Conservation (phyloP, 2,113 vertebrate species). For the Epinephelus fuscoguttatus region DNA sequence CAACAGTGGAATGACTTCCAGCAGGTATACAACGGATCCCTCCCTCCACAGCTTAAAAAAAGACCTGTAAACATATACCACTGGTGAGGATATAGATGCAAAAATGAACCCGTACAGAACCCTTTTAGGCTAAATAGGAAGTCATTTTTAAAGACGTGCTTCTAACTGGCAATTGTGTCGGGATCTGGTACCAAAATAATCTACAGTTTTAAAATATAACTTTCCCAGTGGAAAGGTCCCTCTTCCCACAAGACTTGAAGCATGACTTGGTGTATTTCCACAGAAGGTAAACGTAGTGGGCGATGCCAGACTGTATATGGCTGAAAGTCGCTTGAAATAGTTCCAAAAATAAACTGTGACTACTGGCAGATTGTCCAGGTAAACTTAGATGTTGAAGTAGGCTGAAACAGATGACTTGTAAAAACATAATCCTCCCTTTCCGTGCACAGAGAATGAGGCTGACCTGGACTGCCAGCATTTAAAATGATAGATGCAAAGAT, state of each 20-base stretch:
- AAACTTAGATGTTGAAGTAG: constrained; percentile 16
- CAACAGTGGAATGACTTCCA: constrained; percentile 98
- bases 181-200: constrained; percentile 20
- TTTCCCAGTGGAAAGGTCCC: constrained; percentile 28
- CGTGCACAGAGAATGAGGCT: background rate
- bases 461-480: constrained; percentile 5
- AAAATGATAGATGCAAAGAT: constrained; percentile 3
- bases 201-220: constrained; percentile 9
- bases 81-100: background rate
- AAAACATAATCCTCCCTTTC: constrained; percentile 36
- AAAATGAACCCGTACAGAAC: background rate
- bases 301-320: constrained; percentile 3
- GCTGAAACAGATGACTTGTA: constrained; percentile 19
- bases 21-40: constrained; percentile 76
- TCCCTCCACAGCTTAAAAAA: background rate
- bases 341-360: constrained; percentile 57
- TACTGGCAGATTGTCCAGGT: constrained; percentile 14
- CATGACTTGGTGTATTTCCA: constrained; percentile 51
- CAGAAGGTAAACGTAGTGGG: constrained; percentile 37
- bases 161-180: constrained; percentile 9
- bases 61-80: background rate
- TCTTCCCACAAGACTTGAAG: constrained; percentile 39
- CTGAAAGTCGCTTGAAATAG: constrained; percentile 44
- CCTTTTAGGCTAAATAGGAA: background rate
- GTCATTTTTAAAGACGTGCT: background rate